Evolutionary conservation across 2,797 vertebrate species (phyloP), one percentile per base, ranked within the genome.

Genomic region (Acanthis flammea): DNA sequence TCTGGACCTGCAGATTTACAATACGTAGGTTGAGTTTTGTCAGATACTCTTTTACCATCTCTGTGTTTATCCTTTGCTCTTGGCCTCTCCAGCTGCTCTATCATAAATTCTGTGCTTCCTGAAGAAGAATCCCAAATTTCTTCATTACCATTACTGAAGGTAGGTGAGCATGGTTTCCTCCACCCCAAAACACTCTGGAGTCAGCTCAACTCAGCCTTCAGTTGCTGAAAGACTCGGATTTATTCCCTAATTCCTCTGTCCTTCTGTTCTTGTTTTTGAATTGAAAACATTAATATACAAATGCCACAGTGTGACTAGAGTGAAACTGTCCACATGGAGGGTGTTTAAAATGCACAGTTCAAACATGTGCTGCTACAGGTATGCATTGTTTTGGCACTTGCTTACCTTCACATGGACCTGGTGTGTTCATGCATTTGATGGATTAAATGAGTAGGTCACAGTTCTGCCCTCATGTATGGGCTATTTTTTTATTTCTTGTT

Each of bases 21-120:
- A 66, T 90, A 93, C 3, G 54, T 63, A 89, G 80, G 88, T 55
- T 91, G 95, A 82, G 73, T 89, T 96, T 95, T 96, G 86, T 95
- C 91, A 94, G 92, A 94, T 90, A 88, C 48, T 95, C 66, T 95
- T 96, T 96, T 96, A 88, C 90, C 84, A 91, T 95, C 86, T 92
- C 91, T 42, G 41, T 94, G 94, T 96, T 96, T 95, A 95, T 95
- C 90, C 92, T 86, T 92, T 94, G 67, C 72, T 97, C 88, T 95
- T 96, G 92, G 73, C 94, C 90, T 95, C 91, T 96, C 89, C 81
- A 94, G 90, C 63, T 95, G 92, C 86, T 93, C 87, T 60, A 39
- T 82, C 92, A 96, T 95, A 96, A 94, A 95, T 96, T 94, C 91
- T 93, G 82, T 75, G 67, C 90, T 96, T 95, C 80, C 82, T 86